Conservation (phyloP, 2,888 invertebrate genomes). For the Coenonympha arcania region DNA sequence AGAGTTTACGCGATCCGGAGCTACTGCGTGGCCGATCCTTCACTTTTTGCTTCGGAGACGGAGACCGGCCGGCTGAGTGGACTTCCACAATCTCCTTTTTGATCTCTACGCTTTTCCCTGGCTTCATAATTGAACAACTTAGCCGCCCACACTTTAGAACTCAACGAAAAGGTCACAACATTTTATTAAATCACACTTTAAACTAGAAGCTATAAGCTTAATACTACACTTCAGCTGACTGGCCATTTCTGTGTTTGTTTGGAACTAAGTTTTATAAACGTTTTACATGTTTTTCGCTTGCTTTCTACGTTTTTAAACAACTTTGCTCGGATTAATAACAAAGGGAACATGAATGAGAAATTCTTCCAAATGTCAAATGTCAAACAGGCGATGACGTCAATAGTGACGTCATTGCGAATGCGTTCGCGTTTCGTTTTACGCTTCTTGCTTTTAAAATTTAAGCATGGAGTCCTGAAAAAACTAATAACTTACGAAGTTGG, state of each 20-base stretch:
- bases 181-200: not conserved
- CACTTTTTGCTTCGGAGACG: slow-evolving; percentile 56
- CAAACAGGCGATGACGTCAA: slow-evolving; percentile 56
- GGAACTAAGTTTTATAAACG: not conserved
- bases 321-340: slow-evolving; percentile 34
- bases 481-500: not conserved
- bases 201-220: not conserved
- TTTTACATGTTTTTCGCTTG: slow-evolving; percentile 30
- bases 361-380: slow-evolving; percentile 33
- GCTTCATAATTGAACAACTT: slow-evolving; percentile 46
- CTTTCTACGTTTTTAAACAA: slow-evolving; percentile 32
- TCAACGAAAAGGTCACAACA: not conserved
- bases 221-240: not conserved
- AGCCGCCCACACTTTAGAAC: slow-evolving; percentile 1
- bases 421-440: slow-evolving; percentile 25
- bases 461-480: too few relatives aligned
- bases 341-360: too few relatives aligned
- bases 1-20: slow-evolving; percentile 56
- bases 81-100: slow-evolving; percentile 66
- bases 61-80: slow-evolving; percentile 56
- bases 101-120: slow-evolving; percentile 54
- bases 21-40: slow-evolving; percentile 50
- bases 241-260: slow-evolving; percentile 19
- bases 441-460: too few relatives aligned
- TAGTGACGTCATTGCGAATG: slow-evolving; percentile 46